Base-by-base conservation (phyloP, 92 coral and sea anemone genomes). In the Epizoanthus fatuus region DNA sequence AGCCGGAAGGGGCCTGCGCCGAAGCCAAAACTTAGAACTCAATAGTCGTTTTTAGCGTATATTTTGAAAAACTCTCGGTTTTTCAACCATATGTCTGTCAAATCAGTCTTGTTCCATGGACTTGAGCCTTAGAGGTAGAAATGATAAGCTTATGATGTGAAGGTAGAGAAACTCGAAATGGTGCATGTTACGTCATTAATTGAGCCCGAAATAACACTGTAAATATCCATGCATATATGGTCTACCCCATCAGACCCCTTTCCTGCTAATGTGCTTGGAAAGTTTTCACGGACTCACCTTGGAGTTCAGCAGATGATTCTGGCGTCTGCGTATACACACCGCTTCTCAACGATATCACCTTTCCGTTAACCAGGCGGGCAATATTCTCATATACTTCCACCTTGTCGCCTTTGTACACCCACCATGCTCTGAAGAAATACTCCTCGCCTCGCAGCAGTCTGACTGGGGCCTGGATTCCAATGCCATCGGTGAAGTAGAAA, bases 361-460 rank as follows among this genome's bases (percentile, higher is more conserved):
- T 77, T 14, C 82, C 82, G n/a, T 77, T 77, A 5, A 37, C 3
- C 19, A 77, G 57, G 42, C 82, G 82, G 20, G 82, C 69, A 77
- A 77, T 42, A 5, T 77, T 77, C 47, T 77, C 82, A 14, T 77
- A 77, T 17, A 77, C 53, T 44, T 77, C 82, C 64, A 60, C 13
- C 47, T 77, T 19, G 5, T 77, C 70, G 42, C 82, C 82, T 37
- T 60, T 40, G 42, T 77, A 77, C 17, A 77, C 68, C 82, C 82
- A 77, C 82, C 82, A 77, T 3, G 82, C 82, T 59, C 82, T 68
- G 22, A 77, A 77, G 69, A 77, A 77, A 40, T 60, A 77, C 57
- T 77, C 82, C 42, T 77, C 82, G 17, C 47, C 47, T 77, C 82
- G 19, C 51, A 49, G 13, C 52, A 60, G 35, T 25, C 70, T 40